Conservation (phyloP, 23 tunicate species). For the Botrylloides violaceus region DNA sequence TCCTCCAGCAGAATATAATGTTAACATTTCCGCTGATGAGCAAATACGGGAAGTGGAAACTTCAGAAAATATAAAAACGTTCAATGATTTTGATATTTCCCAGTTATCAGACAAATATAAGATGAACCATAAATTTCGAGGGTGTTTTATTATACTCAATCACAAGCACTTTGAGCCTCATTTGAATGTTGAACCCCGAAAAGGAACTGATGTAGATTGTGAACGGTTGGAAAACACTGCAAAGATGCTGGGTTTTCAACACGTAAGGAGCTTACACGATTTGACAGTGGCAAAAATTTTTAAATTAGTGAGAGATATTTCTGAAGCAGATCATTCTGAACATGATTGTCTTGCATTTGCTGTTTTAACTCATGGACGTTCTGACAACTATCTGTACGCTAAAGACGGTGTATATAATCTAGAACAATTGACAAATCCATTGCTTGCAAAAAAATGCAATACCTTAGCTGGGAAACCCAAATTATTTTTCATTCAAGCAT, state of each 20-base stretch:
- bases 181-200: slow-evolving; percentile 15
- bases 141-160: slow-evolving; percentile 21
- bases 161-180: slow-evolving; percentile 17
- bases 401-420: slow-evolving; percentile 23
- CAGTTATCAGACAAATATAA: no score
- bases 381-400: slow-evolving; percentile 33
- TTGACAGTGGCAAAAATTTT: slow-evolving; percentile 21
- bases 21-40: no score
- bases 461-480: slow-evolving; percentile 57
- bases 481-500: slow-evolving; percentile 48
- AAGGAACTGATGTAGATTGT: slow-evolving; percentile 49
- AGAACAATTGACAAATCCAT: slow-evolving; percentile 22
- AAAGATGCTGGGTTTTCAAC: slow-evolving; percentile 59
- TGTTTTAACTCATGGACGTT: slow-evolving; percentile 39
- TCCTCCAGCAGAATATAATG: no score
- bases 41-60: no score
- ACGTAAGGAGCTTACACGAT: slow-evolving; percentile 33
- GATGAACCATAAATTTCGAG: slow-evolving; percentile 10
- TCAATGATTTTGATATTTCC: no score
- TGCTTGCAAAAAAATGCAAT: slow-evolving; percentile 38
- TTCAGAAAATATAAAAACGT: no score
- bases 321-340: slow-evolving; percentile 21
- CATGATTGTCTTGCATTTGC: slow-evolving; percentile 53
- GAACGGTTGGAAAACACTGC: slow-evolving; percentile 32
- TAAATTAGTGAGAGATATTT: slow-evolving; percentile 6